phyloP scores from a whole-genome alignment of 2,113 vertebrate genomes.

The Eulemur rufifrons region DNA sequence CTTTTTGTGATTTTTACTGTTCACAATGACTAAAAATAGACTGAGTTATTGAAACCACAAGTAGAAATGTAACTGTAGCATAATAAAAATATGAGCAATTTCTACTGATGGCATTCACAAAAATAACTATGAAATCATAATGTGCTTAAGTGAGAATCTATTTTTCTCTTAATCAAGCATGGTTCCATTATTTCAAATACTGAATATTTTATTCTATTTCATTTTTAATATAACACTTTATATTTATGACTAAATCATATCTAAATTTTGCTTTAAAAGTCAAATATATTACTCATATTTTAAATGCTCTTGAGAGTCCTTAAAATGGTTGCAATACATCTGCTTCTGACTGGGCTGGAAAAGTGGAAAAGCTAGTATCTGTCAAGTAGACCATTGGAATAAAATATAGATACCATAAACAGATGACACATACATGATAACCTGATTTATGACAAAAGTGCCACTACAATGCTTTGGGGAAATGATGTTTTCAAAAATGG shows the following conservation, averaged over 20 bases:
- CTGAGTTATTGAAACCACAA: constrained; percentile 34
- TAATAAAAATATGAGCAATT: constrained; percentile 2
- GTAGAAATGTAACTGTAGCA: neutral
- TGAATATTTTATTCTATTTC: constrained; percentile 19
- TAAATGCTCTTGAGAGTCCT: neutral
- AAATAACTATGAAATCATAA: constrained; percentile 37
- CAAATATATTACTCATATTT: neutral
- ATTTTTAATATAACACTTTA: neutral
- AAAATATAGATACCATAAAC: neutral
- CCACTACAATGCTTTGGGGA: neutral
- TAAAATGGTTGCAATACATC: neutral
- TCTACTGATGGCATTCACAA: neutral
- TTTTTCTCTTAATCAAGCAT: neutral
- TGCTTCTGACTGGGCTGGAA: neutral
- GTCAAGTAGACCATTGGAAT: neutral
- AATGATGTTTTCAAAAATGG: neutral
- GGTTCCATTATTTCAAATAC: constrained; percentile 5
- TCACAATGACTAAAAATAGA: constrained; percentile 9
- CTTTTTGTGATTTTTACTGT: neutral
- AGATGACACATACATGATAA: neutral
- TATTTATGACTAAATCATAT: neutral
- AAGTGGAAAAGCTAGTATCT: neutral
- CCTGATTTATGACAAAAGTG: neutral
- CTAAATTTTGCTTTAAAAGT: neutral
- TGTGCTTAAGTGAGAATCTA: neutral